Evolutionary conservation across 2,888 invertebrate species (phyloP), one percentile per base, ranked within the genome.

Genomic region (Drosophila colorata): DNA sequence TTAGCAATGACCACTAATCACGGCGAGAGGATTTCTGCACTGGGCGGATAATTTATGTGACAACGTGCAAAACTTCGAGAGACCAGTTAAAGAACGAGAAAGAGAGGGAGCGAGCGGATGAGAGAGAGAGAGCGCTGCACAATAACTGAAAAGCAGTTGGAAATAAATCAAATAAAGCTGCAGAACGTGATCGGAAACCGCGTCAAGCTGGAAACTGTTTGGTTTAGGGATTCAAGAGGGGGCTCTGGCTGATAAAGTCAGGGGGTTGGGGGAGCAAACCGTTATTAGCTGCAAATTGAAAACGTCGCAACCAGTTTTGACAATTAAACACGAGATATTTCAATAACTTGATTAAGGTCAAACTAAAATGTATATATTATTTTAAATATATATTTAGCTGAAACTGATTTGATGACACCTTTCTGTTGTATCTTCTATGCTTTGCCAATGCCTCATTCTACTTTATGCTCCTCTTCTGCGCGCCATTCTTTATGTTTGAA

Each of bases 141-240:
- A 28, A 56, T 20, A 38, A 59, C 49, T 55, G 48, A 55, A 69
- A 67, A 75, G 56, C 70, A 70, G 66, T 71, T 71, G 80, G 49
- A 71, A 66, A 80, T 80, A 80, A 80, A 86, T 80, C 80, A 80
- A 76, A 83, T 86, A 87, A 86, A 83, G 61, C 77, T 76, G 84
- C 63, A 46, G 65, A 83, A 80, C 80, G 84, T 80, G 80, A 83
- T 86, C 84, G 73, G 75, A 67, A 67, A 69, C 49, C 38, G 49
- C 48, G 44, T 57, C 59, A 40, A 56, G 56, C 65, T 37, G 47
- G 16, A 41, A 43, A 51, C 66, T 55, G 13, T 33, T 33, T 11
- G 18, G n/a, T 7, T 11, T 7, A 16, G 33, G 25, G 38, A 11
- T 4, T n/a, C 9, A 18, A 33, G 28, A 11, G 1, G 4, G 28